Percentiles rank a stretch among this genome's conserved stretches.
Conservation (phyloP, 92 coral and sea anemone genomes). For the Chrysogorgia sp. region DNA sequence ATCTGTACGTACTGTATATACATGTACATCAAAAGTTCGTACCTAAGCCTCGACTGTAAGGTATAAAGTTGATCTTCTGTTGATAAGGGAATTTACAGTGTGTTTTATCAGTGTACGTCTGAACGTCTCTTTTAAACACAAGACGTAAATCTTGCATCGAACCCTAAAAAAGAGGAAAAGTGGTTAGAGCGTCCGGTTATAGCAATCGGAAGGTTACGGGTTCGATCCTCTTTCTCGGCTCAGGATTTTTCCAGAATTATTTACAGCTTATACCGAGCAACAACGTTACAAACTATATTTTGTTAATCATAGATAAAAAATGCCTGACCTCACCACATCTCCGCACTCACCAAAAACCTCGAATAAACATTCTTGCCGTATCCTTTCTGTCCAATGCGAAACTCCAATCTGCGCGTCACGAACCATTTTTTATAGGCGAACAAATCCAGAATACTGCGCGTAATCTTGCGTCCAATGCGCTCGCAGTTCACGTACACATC, state of each 20-base stretch:
- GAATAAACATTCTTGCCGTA: slow-evolving; percentile 35
- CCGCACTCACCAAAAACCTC: slow-evolving; percentile 68
- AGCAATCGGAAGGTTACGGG: neutral
- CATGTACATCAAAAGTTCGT: neutral
- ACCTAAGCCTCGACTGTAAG: slow-evolving; percentile 15
- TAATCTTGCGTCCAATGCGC: slow-evolving; percentile 54
- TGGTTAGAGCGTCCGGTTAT: no score
- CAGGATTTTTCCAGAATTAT: neutral
- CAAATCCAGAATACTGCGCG: slow-evolving; percentile 68
- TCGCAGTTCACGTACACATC: slow-evolving; percentile 81
- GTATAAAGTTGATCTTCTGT: neutral
- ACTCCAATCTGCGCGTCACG: slow-evolving; percentile 69
- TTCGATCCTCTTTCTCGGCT: neutral
- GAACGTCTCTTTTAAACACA: slow-evolving; percentile 65
- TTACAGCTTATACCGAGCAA: neutral
- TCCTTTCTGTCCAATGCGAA: slow-evolving; percentile 81
- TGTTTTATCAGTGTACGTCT: slow-evolving; percentile 17
- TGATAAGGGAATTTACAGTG: slow-evolving; percentile 17
- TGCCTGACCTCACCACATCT: neutral
- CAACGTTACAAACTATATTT: neutral
- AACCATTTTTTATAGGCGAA: slow-evolving; percentile 82
- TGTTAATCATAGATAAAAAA: no score
- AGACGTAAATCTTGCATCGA: slow-evolving; percentile 53
- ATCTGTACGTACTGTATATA: no score
- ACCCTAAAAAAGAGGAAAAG: slow-evolving; percentile 52